Conservation (phyloP, 1,140 invertebrate species). For the Drosophila varians region DNA sequence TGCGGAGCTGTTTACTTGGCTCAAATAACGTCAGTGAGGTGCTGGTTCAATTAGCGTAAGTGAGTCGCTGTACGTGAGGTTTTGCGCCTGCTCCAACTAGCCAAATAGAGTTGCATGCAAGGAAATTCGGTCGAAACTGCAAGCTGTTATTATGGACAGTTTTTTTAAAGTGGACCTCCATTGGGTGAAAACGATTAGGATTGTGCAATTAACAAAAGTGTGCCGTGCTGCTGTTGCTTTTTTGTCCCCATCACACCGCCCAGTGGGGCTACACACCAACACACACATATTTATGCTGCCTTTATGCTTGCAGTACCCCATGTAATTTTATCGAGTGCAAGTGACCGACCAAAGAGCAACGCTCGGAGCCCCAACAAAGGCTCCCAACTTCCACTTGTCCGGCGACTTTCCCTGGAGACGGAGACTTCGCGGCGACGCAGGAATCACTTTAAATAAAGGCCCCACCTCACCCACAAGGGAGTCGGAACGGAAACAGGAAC, state of each 20-base stretch:
- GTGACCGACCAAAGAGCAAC: conserved; percentile 64
- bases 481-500: too few relatives aligned
- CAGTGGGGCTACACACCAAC: background rate
- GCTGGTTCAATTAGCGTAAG: conserved; percentile 57
- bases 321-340: conserved; percentile 25
- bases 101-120: conserved; percentile 60
- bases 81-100: conserved; percentile 28
- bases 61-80: conserved; percentile 43
- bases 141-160: conserved; percentile 55
- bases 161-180: conserved; percentile 8
- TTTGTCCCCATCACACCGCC: conserved; percentile 17
- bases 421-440: conserved; percentile 27
- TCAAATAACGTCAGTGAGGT: conserved; percentile 26
- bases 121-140: conserved; percentile 61
- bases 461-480: conserved; percentile 1
- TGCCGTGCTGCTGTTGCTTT: conserved; percentile 28
- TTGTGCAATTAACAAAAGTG: conserved; percentile 70
- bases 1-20: conserved; percentile 41
- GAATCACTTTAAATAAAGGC: conserved; percentile 31
- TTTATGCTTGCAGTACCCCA: conserved; percentile 65
- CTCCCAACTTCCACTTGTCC: conserved; percentile 36
- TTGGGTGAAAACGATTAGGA: conserved; percentile 52
- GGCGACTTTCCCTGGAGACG: conserved; percentile 60
- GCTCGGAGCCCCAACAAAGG: conserved; percentile 57
- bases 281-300: conserved; percentile 38